Base-by-base conservation (phyloP, 2,797 vertebrate species). In the Intellagama lesueurii region DNA sequence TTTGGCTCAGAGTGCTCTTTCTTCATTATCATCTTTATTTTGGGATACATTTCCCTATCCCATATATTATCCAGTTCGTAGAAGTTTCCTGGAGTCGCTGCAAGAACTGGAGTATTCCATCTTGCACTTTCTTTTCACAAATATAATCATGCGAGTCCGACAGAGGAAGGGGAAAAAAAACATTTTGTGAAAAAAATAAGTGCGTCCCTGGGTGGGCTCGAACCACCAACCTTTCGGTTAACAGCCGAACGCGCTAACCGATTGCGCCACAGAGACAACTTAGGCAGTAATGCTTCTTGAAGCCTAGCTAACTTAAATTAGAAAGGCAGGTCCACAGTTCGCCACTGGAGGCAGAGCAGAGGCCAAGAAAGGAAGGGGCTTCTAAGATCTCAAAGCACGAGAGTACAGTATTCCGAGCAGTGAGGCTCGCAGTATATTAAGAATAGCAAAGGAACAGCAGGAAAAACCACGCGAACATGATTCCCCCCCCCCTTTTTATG, bases 191-290 rank as follows among this genome's bases (percentile, higher is more conserved):
- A 9, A 1, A 28, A 87, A 69, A 87, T 64, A 8, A 0, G 0
- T 0, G 0, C 93, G 68, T 96, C 95, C 81, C 64, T 96, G 95
- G 91, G 91, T 96, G 94, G 94, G 94, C 92, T 97, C 60, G 85
- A 96, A 94, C 91, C 93, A 95, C 90, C 95, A 96, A 92, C 88
- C 90, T 95, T 94, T 95, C 94, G 85, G 92, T 95, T 96, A 96
- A 95, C 88, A 96, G 92, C 95, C 84, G 83, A 95, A 95, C 75
- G 85, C 60, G 26, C 94, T 95, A 94, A 95, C 93, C 87, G 66
- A 93, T 90, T 95, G 94, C 91, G 83, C 93, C 95, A 94, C 94
- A 97, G 97, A 96, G 92, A 94, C 95, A 0, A 0, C 0, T 1
- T 24, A 0, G 0, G 1, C 2, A 0, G 0, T 1, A 0, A 0